Evolutionary conservation across 2,797 vertebrate species (phyloP).

Genomic region (Salmo trutta): DNA sequence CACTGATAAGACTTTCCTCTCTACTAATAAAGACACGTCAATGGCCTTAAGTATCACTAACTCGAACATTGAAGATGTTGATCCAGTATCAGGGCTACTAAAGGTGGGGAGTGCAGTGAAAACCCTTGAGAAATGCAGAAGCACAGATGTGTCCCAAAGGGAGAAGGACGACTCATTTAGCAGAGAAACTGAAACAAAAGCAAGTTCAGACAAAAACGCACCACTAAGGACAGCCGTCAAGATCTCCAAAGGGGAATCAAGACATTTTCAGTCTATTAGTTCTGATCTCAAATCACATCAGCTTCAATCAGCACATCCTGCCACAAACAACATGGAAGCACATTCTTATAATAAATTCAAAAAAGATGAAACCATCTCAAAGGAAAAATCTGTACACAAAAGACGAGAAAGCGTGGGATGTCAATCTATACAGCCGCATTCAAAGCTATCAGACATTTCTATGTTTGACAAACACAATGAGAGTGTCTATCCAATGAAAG

Average conservation of each 20-base stretch:
- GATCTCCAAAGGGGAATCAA: slow-evolving; percentile 48
- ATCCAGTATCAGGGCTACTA: slow-evolving; percentile 40
- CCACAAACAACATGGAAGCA: slow-evolving; percentile 50
- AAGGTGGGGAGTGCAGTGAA: slow-evolving; percentile 67
- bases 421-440: slow-evolving; percentile 48
- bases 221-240: slow-evolving; percentile 55
- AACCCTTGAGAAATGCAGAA: slow-evolving; percentile 57
- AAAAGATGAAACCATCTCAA: slow-evolving; percentile 63
- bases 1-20: slow-evolving; percentile 65
- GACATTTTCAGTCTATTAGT: slow-evolving; percentile 48
- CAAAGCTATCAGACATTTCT: slow-evolving; percentile 50
- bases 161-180: slow-evolving; percentile 55
- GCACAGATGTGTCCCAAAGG: slow-evolving; percentile 43
- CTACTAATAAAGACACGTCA: slow-evolving; percentile 52
- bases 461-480: slow-evolving; percentile 57
- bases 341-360: slow-evolving; percentile 30
- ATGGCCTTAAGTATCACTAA: slow-evolving; percentile 47
- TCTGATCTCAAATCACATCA: slow-evolving; percentile 56
- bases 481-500: slow-evolving; percentile 68
- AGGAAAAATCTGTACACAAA: slow-evolving; percentile 49
- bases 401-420: slow-evolving; percentile 30
- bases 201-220: slow-evolving; percentile 52
- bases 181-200: slow-evolving; percentile 53
- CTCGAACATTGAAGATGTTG: slow-evolving; percentile 45
- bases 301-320: slow-evolving; percentile 51